Evolutionary conservation across 2,888 invertebrate species (phyloP).

Genomic region (Cheilosia soror): DNA sequence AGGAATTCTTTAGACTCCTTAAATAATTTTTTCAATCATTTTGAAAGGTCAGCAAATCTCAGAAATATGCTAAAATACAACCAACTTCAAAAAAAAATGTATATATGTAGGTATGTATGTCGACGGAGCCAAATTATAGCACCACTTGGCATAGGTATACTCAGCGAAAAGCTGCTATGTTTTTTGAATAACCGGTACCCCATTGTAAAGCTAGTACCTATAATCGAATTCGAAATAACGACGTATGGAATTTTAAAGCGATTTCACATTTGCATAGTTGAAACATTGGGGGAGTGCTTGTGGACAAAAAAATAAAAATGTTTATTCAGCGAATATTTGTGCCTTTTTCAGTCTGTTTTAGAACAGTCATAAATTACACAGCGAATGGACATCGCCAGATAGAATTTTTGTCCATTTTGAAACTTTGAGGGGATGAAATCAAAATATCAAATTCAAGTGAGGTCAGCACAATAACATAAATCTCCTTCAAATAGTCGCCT

Average conservation of each 20-base stretch:
- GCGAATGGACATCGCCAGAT: slow-evolving; percentile 44
- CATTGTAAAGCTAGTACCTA: neutral
- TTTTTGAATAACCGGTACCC: no score
- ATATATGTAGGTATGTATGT: no score
- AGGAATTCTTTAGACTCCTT: no score
- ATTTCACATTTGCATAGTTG: slow-evolving; percentile 26
- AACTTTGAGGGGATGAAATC: slow-evolving; percentile 22
- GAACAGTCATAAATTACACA: slow-evolving; percentile 56
- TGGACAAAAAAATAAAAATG: slow-evolving; percentile 11
- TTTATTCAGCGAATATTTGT: slow-evolving; percentile 33
- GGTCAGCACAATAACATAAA: slow-evolving; percentile 69
- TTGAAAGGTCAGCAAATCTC: no score
- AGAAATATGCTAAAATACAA: no score
- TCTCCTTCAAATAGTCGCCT: slow-evolving; percentile 25
- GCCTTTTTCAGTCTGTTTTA: slow-evolving; percentile 34
- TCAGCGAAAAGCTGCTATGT: no score
- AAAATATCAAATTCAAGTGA: slow-evolving; percentile 64
- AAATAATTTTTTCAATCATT: no score
- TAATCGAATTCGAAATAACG: slow-evolving; percentile 23
- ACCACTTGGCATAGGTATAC: no score
- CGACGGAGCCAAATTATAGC: no score
- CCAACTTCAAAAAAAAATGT: no score
- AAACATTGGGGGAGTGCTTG: neutral
- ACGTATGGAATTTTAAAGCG: slow-evolving; percentile 33
- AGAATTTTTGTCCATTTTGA: neutral